phyloP scores from a whole-genome alignment of 2,797 vertebrate species.

The Hydrophis major region DNA sequence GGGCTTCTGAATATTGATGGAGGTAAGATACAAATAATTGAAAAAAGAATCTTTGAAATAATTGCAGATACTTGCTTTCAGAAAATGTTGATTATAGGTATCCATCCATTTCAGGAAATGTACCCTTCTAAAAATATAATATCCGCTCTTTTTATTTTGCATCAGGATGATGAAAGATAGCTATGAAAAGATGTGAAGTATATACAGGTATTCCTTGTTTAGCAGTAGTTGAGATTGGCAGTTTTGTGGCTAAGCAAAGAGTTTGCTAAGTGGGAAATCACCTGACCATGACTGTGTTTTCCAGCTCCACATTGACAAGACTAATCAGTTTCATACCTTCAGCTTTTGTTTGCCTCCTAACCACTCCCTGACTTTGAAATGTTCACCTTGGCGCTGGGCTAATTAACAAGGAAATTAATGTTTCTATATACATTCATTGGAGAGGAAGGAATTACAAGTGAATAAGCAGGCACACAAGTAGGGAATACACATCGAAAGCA shows the following conservation, averaged over 20 bases:
- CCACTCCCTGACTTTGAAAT: neutral
- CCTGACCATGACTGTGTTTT: neutral
- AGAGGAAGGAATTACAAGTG: neutral
- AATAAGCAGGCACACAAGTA: neutral
- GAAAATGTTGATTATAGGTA: neutral
- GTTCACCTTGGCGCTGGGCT: neutral
- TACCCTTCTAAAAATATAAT: neutral
- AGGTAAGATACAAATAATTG: neutral
- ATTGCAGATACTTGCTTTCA: neutral
- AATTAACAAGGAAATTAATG: neutral
- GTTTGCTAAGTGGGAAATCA: neutral
- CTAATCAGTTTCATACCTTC: neutral
- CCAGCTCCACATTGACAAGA: neutral
- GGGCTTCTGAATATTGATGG: neutral
- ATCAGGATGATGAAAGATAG: neutral
- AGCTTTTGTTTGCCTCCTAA: neutral
- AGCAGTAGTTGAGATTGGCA: neutral
- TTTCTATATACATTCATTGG: neutral
- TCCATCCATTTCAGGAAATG: neutral
- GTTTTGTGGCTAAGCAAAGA: neutral
- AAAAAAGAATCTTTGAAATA: slow-evolving; percentile 25
- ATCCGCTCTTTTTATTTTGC: neutral
- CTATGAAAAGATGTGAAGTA: neutral
- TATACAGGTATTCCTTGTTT: neutral
- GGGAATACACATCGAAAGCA: neutral